Evolutionary conservation across 2,113 vertebrate genomes (phyloP).

Genomic region (Muntiacus reevesi): DNA sequence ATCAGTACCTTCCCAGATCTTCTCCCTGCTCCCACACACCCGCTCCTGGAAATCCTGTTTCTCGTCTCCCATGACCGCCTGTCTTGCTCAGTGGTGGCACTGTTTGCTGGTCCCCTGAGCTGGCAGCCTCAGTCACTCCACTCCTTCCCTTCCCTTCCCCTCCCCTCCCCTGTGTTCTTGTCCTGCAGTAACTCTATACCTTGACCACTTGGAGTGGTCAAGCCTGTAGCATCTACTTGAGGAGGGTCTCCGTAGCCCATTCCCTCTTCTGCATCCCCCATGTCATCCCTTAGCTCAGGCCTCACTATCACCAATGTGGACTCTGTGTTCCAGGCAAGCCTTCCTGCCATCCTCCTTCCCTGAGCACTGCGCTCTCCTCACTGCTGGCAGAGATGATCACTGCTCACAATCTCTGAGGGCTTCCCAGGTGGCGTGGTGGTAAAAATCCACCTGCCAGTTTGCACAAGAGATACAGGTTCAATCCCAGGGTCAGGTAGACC

Average conservation of each 20-base stretch:
- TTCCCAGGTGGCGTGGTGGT: neutral
- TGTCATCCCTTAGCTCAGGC: neutral
- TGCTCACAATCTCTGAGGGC: neutral
- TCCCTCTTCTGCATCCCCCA: neutral
- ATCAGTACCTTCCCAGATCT: neutral
- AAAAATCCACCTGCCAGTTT: neutral
- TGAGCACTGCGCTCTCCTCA: rapidly evolving
- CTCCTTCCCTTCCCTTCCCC: neutral
- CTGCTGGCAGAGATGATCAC: neutral
- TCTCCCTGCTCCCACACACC: neutral
- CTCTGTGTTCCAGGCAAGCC: too few relatives aligned
- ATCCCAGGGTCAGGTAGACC: neutral
- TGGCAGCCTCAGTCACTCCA: neutral
- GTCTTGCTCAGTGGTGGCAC: neutral
- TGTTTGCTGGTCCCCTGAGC: neutral
- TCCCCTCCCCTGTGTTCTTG: neutral
- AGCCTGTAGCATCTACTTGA: neutral
- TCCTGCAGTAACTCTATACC: neutral
- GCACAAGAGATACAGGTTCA: neutral
- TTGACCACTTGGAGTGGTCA: neutral
- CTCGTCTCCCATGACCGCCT: neutral
- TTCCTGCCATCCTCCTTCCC: neutral
- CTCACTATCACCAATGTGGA: neutral
- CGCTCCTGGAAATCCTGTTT: conserved; percentile 1
- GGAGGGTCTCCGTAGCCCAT: neutral